Base-by-base conservation (phyloP, 2,888 invertebrate genomes). In the Pheosia tremula region DNA sequence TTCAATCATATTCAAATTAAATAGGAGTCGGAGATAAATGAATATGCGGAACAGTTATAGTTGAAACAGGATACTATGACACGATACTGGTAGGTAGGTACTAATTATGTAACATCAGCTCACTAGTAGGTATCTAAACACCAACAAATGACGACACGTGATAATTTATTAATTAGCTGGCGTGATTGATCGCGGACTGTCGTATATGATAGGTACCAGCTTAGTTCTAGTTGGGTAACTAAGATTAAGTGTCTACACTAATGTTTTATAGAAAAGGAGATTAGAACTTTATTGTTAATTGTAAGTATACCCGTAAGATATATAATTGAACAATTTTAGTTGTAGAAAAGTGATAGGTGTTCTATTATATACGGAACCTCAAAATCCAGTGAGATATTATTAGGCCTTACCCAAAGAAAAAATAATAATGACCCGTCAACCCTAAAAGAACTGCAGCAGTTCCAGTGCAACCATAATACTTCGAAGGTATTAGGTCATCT, bases 11-110 rank as follows among this genome's bases (percentile, higher is more conserved):
- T 53, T 36, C 9, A 37, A 53, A 53, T 53, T 37, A 10, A 37
- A 53, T 53, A 36, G 5, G 1, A 36, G 11, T 37, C 9, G 53
- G 37, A 36, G 38, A 55, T 38, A 13, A 55, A 5, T 11, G 39
- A 38, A 39, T 55, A 55, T 55, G 39, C 55, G 55, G 55, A 55
- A 55, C 39, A 13, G 55, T 13, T 38, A 36, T 3, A 53, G 37
- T 10, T 36, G 53, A 10, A 53, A 37, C 53, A 53, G 37, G 53
- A 37, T 53, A 37, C 11, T 37, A 5, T 3, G 11, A 37, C 53
- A 37, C 37, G 53, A 10, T 53, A 53, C 11, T 4, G 0, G 53
- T 36, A 37, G 11, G 9, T 53, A 53, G 10, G 37, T 37, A 37
- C 10, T 53, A 50, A 13, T 36, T 37, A 36, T 36, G 6, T 37